These are phyloP conservation scores for Copidosoma aretas DNA, from an alignment of 2,888 invertebrate species.

Conservation along the genomic window DNA sequence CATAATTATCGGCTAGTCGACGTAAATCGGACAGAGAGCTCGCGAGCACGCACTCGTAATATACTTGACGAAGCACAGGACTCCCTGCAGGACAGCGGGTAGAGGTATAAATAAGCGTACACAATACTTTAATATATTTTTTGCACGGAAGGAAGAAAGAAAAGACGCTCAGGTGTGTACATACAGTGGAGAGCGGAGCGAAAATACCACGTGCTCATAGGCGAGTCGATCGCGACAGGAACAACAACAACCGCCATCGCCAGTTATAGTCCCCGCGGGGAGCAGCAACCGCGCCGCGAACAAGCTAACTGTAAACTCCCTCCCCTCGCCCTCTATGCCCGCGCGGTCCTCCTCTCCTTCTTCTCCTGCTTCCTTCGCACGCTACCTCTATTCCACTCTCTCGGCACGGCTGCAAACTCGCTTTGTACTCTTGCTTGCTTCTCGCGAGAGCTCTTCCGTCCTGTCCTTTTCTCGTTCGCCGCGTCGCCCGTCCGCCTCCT, in stretches of 20 bases:
- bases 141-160: too few relatives aligned
- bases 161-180: conserved; percentile 5
- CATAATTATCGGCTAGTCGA: too few relatives aligned
- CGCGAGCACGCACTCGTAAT: too few relatives aligned
- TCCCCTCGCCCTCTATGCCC: conserved; percentile 1
- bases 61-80: too few relatives aligned
- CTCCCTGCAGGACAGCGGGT: too few relatives aligned
- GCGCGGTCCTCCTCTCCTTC: neutral
- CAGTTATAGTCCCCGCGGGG: too few relatives aligned
- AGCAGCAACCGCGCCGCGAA: conserved; percentile 13
- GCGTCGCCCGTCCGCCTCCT: too few relatives aligned
- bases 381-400: neutral
- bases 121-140: too few relatives aligned
- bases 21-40: too few relatives aligned
- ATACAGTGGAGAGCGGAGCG: conserved; percentile 6
- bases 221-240: conserved; percentile 40
- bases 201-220: conserved; percentile 39
- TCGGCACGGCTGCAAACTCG: too few relatives aligned
- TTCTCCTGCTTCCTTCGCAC: neutral
- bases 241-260: conserved; percentile 10
- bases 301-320: conserved; percentile 37
- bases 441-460: conserved; percentile 19
- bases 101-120: too few relatives aligned
- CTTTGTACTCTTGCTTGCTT: neutral
- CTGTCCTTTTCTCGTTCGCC: neutral